Conservation (phyloP, 2,113 vertebrate genomes). For the Rhombomys opimus region DNA sequence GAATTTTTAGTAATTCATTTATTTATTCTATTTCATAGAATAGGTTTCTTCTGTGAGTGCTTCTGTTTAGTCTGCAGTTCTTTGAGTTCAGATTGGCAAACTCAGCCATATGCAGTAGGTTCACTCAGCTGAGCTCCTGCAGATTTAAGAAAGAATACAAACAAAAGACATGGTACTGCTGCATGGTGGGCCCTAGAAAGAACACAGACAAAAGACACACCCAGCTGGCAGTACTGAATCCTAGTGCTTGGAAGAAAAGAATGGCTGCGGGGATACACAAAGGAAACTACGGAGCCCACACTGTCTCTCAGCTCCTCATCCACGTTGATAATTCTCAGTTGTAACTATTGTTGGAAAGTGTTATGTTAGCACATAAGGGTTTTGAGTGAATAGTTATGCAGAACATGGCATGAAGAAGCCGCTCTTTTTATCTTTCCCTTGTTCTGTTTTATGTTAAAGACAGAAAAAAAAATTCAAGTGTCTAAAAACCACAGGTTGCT, state of each 20-base stretch:
- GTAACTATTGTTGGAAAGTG: neutral
- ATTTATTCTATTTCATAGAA: neutral
- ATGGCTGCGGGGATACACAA: rapidly evolving
- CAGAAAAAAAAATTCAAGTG: neutral
- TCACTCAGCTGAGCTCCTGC: neutral
- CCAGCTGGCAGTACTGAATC: neutral
- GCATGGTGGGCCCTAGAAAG: neutral
- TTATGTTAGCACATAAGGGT: neutral
- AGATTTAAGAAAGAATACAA: neutral
- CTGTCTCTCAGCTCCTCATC: neutral
- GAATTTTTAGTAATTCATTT: neutral
- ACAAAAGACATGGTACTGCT: neutral
- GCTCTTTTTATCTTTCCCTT: neutral
- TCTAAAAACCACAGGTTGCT: neutral
- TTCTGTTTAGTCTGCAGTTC: neutral
- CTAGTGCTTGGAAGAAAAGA: neutral
- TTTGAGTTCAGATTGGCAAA: neutral
- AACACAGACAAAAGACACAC: no score
- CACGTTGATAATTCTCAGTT: neutral
- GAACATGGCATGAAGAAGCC: neutral
- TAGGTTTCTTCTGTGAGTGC: neutral
- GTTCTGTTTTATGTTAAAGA: slow-evolving; percentile 26
- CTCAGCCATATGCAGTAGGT: neutral
- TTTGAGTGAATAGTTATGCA: neutral
- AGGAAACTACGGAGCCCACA: neutral